Conservation (phyloP, 2,888 invertebrate species). For the Lamellibrachia satsuma region DNA sequence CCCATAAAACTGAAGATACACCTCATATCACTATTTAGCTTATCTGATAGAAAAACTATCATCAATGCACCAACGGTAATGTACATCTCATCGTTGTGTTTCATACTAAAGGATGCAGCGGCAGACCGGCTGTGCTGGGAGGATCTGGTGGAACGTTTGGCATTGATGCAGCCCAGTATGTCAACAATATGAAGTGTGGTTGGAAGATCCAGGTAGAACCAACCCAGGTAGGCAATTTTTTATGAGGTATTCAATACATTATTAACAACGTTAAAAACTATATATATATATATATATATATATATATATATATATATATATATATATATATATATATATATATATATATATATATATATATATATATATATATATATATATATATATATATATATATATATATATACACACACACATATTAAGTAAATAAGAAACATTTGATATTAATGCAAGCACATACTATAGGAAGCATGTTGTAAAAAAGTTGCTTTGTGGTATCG, state of each 20-base stretch:
- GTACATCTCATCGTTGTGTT: too few species aligned
- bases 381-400: too few species aligned
- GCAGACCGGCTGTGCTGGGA: neutral
- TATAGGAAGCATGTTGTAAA: neutral
- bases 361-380: too few species aligned
- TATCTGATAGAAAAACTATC: too few species aligned
- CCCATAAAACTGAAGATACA: too few species aligned
- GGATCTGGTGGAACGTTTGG: neutral
- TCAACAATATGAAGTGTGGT: neutral
- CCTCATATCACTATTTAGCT: too few species aligned
- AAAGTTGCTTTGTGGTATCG: neutral
- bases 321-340: too few species aligned
- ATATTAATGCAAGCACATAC: neutral
- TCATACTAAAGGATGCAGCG: neutral
- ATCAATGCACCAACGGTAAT: too few species aligned
- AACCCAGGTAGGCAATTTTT: neutral
- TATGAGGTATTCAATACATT: neutral
- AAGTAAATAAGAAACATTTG: neutral
- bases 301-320: too few species aligned
- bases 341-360: too few species aligned
- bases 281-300: too few species aligned
- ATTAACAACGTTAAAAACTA: neutral
- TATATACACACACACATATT: neutral
- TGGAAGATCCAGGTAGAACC: neutral
- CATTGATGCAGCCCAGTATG: neutral